A percentile compares a stretch with the other conserved stretches of the same genome.
Conservation (phyloP, 1,140 invertebrate species). For the Tachypleus tridentatus region DNA sequence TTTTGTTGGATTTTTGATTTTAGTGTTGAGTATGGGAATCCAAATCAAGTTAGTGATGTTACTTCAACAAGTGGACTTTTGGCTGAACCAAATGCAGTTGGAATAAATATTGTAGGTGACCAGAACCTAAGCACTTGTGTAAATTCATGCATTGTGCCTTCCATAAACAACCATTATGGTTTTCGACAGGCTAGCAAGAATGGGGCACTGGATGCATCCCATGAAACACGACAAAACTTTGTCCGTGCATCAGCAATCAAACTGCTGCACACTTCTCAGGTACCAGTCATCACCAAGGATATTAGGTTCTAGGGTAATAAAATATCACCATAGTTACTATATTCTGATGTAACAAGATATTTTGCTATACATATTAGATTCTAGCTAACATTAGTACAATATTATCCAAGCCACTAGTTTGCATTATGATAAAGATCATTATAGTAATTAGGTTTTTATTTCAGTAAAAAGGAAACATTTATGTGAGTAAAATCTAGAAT, state of each 20-base stretch:
- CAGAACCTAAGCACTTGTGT: conserved; percentile 6
- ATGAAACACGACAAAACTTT: conserved; percentile 33
- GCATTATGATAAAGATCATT: neutral
- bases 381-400: neutral
- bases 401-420: neutral
- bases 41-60: conserved; percentile 24
- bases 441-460: neutral
- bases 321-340: neutral
- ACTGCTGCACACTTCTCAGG: conserved; percentile 54
- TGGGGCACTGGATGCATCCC: too few species aligned
- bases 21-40: conserved; percentile 21
- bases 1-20: neutral
- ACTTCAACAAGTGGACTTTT: conserved; percentile 21
- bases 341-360: neutral
- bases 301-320: neutral
- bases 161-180: conserved; percentile 1
- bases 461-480: too few species aligned
- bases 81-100: conserved; percentile 5
- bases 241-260: conserved; percentile 57
- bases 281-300: conserved; percentile 21
- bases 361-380: neutral
- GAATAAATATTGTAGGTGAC: too few species aligned
- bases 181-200: too few species aligned
- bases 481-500: too few species aligned
- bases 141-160: conserved; percentile 5